Conservation (phyloP, 2,113 vertebrate genomes). For the Panthera tigris region DNA sequence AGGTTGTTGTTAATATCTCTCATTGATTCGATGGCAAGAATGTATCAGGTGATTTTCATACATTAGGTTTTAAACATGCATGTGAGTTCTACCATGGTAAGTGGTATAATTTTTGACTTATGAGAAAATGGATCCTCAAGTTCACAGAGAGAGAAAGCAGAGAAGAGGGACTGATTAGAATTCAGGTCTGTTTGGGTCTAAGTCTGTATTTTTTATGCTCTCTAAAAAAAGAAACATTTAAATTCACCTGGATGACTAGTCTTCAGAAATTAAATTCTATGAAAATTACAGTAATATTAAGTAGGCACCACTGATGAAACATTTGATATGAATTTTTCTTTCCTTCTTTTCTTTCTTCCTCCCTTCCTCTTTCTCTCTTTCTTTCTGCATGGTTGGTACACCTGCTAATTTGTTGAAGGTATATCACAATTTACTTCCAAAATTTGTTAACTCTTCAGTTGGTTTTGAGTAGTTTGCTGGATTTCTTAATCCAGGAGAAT, state of each 20-base stretch:
- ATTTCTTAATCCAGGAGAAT: background rate
- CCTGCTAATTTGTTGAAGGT: background rate
- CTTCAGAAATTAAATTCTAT: background rate
- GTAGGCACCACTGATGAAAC: background rate
- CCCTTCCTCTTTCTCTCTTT: background rate
- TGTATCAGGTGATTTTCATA: background rate
- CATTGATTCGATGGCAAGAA: background rate
- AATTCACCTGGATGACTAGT: background rate
- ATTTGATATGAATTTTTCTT: background rate
- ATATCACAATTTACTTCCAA: slow-evolving; percentile 17
- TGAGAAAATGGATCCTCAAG: background rate
- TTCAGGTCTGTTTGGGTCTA: background rate
- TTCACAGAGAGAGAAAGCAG: background rate
- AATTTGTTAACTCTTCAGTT: background rate
- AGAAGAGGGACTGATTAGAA: background rate
- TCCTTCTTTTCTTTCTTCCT: no score
- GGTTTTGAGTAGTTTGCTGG: background rate
- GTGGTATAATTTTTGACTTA: background rate
- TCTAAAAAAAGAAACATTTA: background rate
- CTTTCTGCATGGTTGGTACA: background rate
- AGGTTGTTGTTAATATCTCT: background rate
- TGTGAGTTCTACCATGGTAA: background rate
- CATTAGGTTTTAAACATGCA: background rate
- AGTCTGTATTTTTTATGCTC: background rate
- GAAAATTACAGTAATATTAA: background rate